Evolutionary conservation across 2,888 invertebrate genomes (phyloP).

Genomic region (Melangyna quadrimaculata): DNA sequence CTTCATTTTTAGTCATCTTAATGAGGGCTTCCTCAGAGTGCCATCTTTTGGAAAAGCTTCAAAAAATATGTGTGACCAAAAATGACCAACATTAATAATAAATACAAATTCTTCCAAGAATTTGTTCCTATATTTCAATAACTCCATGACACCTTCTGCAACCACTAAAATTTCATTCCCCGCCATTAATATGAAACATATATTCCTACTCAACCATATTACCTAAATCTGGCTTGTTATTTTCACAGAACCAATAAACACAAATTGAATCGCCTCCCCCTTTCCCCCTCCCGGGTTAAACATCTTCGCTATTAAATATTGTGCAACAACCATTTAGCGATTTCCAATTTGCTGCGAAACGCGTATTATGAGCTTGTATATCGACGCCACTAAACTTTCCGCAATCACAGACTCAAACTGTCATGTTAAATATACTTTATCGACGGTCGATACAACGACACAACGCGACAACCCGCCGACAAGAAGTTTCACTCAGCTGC

Average conservation of each 20-base stretch:
- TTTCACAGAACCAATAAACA: conserved; percentile 67
- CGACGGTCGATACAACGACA: background rate
- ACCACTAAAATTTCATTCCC: conserved; percentile 12
- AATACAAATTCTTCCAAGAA: background rate
- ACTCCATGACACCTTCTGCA: background rate
- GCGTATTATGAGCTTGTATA: conserved; percentile 30
- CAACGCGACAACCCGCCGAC: conserved; percentile 66
- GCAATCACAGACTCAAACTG: conserved; percentile 53
- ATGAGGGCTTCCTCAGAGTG: background rate
- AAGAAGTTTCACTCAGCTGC: conserved; percentile 69
- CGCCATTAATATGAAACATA: background rate
- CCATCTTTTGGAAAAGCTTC: background rate
- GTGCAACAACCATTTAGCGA: conserved; percentile 53
- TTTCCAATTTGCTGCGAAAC: conserved; percentile 66
- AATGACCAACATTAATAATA: background rate
- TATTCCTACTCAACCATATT: conserved; percentile 12
- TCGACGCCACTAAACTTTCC: conserved; percentile 33
- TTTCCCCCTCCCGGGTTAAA: background rate
- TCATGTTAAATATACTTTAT: conserved; percentile 71
- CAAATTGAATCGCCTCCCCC: conserved; percentile 64
- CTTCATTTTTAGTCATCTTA: background rate
- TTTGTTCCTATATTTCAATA: conserved; percentile 1
- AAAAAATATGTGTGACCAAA: background rate
- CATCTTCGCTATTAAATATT: background rate
- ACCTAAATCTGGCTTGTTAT: conserved; percentile 56